Percentiles rank a stretch among this genome's conserved stretches.
These are phyloP conservation scores for Microcebus griseorufus DNA, from an alignment of 2,113 vertebrate species.

Conservation along the genomic window DNA sequence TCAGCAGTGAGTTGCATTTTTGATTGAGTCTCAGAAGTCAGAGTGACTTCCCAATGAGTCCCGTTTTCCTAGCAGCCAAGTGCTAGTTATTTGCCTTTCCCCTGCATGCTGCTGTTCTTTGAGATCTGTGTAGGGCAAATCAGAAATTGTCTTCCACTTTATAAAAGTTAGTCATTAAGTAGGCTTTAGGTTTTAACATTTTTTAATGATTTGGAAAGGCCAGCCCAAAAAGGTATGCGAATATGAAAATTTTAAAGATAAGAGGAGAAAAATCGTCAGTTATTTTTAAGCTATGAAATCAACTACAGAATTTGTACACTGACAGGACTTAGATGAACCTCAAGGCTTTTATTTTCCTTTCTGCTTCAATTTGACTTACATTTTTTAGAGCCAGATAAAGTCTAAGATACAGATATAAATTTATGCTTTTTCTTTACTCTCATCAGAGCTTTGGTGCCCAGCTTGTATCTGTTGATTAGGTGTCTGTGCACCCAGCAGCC, in stretches of 20 bases:
- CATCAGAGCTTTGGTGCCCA: not conserved
- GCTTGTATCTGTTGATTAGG: not conserved
- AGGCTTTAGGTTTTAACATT: not conserved
- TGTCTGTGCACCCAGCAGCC: not conserved
- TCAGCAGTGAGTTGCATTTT: constrained; percentile 20
- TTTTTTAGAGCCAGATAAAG: not conserved
- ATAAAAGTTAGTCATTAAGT: not conserved
- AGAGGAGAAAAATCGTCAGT: not conserved
- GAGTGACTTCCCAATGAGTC: constrained; percentile 30
- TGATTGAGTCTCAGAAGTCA: constrained; percentile 50
- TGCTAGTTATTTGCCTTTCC: not conserved
- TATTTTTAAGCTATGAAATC: constrained; percentile 57
- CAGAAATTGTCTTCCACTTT: not conserved
- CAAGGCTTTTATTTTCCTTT: not conserved
- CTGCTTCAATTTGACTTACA: not conserved
- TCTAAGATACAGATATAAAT: constrained; percentile 51
- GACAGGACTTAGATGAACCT: not conserved
- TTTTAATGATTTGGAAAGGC: not conserved
- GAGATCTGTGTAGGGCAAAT: not conserved
- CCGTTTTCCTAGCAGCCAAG: not conserved
- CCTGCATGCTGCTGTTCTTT: not conserved
- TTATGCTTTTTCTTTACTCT: not conserved
- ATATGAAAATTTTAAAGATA: constrained; percentile 33
- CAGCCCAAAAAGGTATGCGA: not conserved
- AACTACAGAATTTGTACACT: not conserved